A percentile compares a stretch with the other conserved stretches of the same genome.
Evolutionary conservation across 2,888 invertebrate genomes (phyloP).

Genomic region (Azorinus chamasolen): DNA sequence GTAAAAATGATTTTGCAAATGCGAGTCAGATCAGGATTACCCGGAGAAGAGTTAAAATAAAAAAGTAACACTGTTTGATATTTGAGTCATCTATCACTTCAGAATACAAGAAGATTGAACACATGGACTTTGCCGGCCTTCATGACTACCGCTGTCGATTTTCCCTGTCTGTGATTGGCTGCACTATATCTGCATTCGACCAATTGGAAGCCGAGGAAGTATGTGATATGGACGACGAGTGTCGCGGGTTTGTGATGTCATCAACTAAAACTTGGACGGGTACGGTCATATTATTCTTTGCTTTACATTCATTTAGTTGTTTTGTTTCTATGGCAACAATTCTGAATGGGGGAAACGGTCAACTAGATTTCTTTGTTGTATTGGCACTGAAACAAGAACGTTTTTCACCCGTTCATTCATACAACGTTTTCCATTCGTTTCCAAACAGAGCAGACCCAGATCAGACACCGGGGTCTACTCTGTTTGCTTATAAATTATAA

Average conservation of each 20-base stretch:
- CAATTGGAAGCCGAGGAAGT: conserved; percentile 84
- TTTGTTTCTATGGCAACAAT: too few relatives aligned
- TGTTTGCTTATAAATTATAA: too few relatives aligned
- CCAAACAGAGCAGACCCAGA: background rate
- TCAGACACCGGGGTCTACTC: too few relatives aligned
- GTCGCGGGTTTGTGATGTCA: conserved; percentile 84
- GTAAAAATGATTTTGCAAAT: too few relatives aligned
- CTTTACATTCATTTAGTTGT: background rate
- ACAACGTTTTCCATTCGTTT: too few relatives aligned
- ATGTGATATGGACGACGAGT: conserved; percentile 83
- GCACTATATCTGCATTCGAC: conserved; percentile 85
- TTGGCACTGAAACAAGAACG: background rate
- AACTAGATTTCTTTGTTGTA: too few relatives aligned
- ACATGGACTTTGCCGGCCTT: conserved; percentile 82
- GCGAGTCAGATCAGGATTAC: too few relatives aligned
- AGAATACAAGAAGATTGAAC: conserved; percentile 69
- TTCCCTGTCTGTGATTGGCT: conserved; percentile 82
- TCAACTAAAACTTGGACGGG: conserved; percentile 85
- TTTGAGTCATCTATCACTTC: conserved; percentile 22
- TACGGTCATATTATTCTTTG: conserved; percentile 38
- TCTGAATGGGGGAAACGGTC: too few relatives aligned
- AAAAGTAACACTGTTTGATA: too few relatives aligned
- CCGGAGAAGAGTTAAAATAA: too few relatives aligned
- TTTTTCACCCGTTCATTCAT: background rate
- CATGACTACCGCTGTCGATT: conserved; percentile 85